Conservation (phyloP, 2,888 invertebrate genomes). For the Metallyticus violacea region DNA sequence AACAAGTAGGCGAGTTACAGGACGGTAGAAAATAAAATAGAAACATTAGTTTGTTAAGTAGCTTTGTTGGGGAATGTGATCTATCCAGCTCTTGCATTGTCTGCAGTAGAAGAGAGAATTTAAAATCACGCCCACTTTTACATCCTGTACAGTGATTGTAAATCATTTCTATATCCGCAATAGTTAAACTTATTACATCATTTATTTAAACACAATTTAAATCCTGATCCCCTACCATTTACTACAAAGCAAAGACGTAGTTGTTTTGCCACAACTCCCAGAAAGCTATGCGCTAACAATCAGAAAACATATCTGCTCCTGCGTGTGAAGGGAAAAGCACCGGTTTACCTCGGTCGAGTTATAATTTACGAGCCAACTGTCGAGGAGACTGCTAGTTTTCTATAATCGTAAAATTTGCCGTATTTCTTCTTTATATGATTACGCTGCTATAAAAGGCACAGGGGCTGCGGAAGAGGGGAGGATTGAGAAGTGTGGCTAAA, state of each 20-base stretch:
- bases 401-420: conserved; percentile 27
- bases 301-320: not conserved
- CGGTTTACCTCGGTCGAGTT: not conserved
- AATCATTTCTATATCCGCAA: not conserved
- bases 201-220: not conserved
- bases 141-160: not conserved
- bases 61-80: too few species aligned
- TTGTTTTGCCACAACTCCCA: not conserved
- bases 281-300: not conserved
- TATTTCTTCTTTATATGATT: conserved; percentile 30
- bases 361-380: conserved; percentile 21
- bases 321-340: not conserved
- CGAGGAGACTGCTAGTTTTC: conserved; percentile 10
- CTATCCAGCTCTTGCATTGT: too few species aligned
- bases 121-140: too few species aligned
- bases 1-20: too few species aligned
- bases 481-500: not conserved
- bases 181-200: too few species aligned
- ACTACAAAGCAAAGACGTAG: not conserved
- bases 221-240: not conserved
- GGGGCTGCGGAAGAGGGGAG: not conserved
- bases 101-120: too few species aligned
- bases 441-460: conserved; percentile 24
- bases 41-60: too few species aligned
- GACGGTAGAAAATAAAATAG: too few species aligned